Evolutionary conservation across 2,888 invertebrate species (phyloP).

Genomic region (Polydesmus complanatus): DNA sequence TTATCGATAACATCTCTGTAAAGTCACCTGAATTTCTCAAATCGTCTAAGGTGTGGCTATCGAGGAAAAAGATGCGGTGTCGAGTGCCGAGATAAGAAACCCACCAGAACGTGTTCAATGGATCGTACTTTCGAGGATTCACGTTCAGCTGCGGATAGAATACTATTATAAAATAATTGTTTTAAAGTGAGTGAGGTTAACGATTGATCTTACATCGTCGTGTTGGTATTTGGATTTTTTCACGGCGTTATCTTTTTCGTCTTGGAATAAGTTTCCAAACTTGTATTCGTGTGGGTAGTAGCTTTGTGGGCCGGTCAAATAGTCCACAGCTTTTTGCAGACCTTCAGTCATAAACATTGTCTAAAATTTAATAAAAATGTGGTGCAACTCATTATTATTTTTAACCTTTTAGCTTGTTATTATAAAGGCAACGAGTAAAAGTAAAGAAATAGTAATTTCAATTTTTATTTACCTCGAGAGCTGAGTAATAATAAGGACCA

Average conservation of each 20-base stretch:
- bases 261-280: conserved; percentile 8
- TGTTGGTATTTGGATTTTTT: neutral
- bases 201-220: neutral
- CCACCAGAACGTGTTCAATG: neutral
- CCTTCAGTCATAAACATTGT: neutral
- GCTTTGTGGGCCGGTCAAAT: conserved; percentile 10
- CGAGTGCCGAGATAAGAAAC: neutral
- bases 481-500: conserved; percentile 5
- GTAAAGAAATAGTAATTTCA: too few relatives aligned
- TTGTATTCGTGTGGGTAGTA: neutral
- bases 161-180: too few relatives aligned
- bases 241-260: neutral
- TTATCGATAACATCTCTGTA: neutral
- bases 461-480: conserved; percentile 9
- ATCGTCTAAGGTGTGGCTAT: conserved; percentile 5
- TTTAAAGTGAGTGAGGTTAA: neutral
- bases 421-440: too few relatives aligned
- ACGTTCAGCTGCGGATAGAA: neutral
- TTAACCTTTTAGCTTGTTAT: too few relatives aligned
- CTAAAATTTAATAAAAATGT: conserved; percentile 4
- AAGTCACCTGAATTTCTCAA: conserved; percentile 10
- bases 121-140: neutral
- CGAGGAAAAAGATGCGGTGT: conserved; percentile 12
- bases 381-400: neutral
- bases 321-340: conserved; percentile 8